Percentiles rank a stretch among this genome's conserved stretches.
phyloP scores from a whole-genome alignment of 1,140 invertebrate genomes.

The Lutraria rhynchaena region DNA sequence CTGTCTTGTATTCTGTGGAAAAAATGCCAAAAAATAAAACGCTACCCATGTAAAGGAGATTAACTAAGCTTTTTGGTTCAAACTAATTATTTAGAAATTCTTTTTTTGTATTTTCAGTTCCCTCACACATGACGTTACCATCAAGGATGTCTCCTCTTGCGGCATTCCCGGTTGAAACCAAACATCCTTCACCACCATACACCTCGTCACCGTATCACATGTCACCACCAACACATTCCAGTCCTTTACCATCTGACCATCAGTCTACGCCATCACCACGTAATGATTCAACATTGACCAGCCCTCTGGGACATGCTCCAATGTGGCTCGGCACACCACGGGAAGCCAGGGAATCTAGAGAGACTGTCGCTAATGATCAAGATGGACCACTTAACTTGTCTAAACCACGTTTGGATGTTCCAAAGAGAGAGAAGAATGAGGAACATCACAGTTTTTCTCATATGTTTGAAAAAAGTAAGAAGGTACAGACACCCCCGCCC shows the following conservation, averaged over 20 bases:
- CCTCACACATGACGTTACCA: conserved; percentile 62
- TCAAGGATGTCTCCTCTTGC: conserved; percentile 64
- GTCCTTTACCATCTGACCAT: conserved; percentile 34
- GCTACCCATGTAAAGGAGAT: no score
- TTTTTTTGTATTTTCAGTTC: conserved; percentile 65
- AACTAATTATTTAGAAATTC: no score
- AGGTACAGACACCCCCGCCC: conserved; percentile 66
- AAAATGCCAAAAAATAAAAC: no score
- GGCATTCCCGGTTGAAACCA: conserved; percentile 64
- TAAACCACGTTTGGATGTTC: conserved; percentile 88
- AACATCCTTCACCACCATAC: conserved; percentile 65
- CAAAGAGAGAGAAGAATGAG: conserved; percentile 64
- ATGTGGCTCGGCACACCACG: conserved; percentile 61
- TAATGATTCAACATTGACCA: conserved; percentile 38
- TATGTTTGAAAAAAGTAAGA: conserved; percentile 57
- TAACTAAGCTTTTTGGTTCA: no score
- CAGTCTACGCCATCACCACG: conserved; percentile 62
- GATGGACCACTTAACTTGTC: conserved; percentile 94
- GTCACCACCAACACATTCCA: conserved; percentile 66
- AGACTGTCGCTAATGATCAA: conserved; percentile 80
- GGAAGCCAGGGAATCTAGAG: conserved; percentile 80
- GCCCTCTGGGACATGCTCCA: conserved; percentile 34
- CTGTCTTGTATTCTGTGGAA: no score
- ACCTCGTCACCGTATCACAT: conserved; percentile 68
- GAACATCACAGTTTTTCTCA: conserved; percentile 37